Conservation (phyloP, 2,113 vertebrate species). For the Oryzias woworae region DNA sequence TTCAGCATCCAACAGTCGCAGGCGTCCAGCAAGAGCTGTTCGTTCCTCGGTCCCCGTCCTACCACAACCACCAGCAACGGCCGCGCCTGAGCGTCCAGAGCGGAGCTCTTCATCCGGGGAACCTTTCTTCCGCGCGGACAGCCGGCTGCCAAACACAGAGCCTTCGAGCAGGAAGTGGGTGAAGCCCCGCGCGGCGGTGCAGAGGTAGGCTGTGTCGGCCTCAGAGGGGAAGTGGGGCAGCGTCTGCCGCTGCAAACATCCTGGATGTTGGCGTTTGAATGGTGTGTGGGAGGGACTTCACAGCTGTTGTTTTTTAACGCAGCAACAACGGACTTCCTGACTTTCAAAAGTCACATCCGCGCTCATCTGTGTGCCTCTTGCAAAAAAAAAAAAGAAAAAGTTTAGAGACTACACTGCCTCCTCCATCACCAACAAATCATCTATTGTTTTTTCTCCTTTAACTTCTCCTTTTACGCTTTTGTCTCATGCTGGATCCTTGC, state of each 20-base stretch:
- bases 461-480: too few relatives aligned
- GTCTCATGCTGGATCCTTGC: too few relatives aligned
- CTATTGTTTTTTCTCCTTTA: too few relatives aligned
- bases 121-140: neutral
- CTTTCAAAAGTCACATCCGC: too few relatives aligned
- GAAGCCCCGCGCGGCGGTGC: neutral
- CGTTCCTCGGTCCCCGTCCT: neutral
- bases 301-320: neutral
- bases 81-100: neutral
- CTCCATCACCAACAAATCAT: too few relatives aligned
- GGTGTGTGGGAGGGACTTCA: neutral
- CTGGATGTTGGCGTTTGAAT: slow-evolving; percentile 8
- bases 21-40: slow-evolving; percentile 27
- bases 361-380: too few relatives aligned
- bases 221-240: neutral
- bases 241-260: neutral
- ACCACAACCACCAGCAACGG: neutral
- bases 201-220: slow-evolving; percentile 36
- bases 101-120: slow-evolving; percentile 13
- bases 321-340: slow-evolving; percentile 25
- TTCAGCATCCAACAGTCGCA: slow-evolving; percentile 1
- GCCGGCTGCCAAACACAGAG: neutral
- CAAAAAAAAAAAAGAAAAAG: too few relatives aligned
- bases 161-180: slow-evolving; percentile 52
- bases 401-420: too few relatives aligned